Base-by-base conservation (phyloP, 2,888 invertebrate species). In the Entomobrya multifasciata region DNA sequence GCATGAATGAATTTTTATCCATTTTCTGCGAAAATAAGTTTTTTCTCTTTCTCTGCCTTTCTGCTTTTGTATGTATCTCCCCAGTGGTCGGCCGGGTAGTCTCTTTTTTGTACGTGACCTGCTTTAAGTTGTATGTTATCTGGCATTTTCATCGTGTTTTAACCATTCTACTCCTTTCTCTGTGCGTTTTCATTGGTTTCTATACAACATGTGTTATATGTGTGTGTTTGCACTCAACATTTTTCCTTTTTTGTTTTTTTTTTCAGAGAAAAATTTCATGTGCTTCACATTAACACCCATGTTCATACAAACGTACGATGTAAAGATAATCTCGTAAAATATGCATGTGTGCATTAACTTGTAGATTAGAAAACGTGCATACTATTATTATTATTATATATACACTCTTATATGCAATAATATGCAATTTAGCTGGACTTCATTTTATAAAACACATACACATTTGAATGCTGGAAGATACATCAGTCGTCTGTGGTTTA, bases 1-100 rank as follows among this genome's bases (percentile, higher is more conserved):
- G 87, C 87, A 87, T 87, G 87, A 84, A 84, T 87, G 87, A 80
- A 87, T 87, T 85, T 84, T 85, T 85, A 85, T 85, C 84, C 78
- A 85, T 85, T 85, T 85, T 85, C 78, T 62, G 78, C n/a, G 77
- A 78, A 85, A 85, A 85, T 70, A 85, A 85, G 84, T 78, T 85
- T 85, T 76, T 80, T 62, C n/a, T 78, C 30, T 52, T 30, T n/a
- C 49, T 52, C n/a, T n/a, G n/a, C n/a, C n/a, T n/a, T n/a, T n/a
- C n/a, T n/a, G n/a, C n/a, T n/a, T n/a, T n/a, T n/a, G n/a, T n/a
- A n/a, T n/a, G n/a, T n/a, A n/a, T 85, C 84, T 85, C 84, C 84
- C 84, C 70, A 85, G 84, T 85, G 84, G 84, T 85, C 84, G 67
- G 77, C 84, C 78, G 84, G 84, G 78, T 85, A 85, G 84, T 77